Conservation (phyloP, 2,888 invertebrate genomes). For the Dilophus febrilis region DNA sequence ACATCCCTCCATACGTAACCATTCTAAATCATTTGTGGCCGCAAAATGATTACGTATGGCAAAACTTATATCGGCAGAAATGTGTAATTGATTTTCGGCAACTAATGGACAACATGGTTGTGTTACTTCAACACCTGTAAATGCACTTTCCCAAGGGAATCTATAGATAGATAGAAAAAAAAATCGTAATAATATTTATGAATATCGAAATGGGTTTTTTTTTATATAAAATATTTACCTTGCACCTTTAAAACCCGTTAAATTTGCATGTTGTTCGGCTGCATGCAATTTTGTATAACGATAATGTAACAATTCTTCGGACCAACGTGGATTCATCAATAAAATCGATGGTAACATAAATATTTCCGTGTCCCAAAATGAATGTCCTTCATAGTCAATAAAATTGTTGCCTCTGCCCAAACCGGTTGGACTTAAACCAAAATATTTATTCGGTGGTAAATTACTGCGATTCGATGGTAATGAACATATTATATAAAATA, state of each 20-base stretch:
- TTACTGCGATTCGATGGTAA: slow-evolving; percentile 34
- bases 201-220: neutral
- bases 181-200: neutral
- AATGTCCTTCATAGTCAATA: slow-evolving; percentile 37
- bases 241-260: slow-evolving; percentile 36
- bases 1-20: slow-evolving; percentile 30
- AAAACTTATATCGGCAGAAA: slow-evolving; percentile 39
- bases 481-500: slow-evolving; percentile 40
- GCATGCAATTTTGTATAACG: slow-evolving; percentile 33
- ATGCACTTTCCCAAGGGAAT: slow-evolving; percentile 46
- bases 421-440: slow-evolving; percentile 40
- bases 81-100: slow-evolving; percentile 38
- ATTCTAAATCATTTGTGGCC: neutral
- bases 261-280: slow-evolving; percentile 34
- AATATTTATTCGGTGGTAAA: slow-evolving; percentile 32
- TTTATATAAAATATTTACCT: slow-evolving; percentile 26
- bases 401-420: slow-evolving; percentile 32
- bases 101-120: slow-evolving; percentile 41
- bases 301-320: slow-evolving; percentile 34
- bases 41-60: slow-evolving; percentile 24
- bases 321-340: slow-evolving; percentile 34
- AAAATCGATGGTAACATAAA: slow-evolving; percentile 42
- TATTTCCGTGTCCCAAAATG: slow-evolving; percentile 45
- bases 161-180: slow-evolving; percentile 18
- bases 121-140: slow-evolving; percentile 39